Evolutionary conservation across 2,113 vertebrate genomes (phyloP), one percentile per base, ranked within the genome.

Genomic region (Anguilla rostrata): DNA sequence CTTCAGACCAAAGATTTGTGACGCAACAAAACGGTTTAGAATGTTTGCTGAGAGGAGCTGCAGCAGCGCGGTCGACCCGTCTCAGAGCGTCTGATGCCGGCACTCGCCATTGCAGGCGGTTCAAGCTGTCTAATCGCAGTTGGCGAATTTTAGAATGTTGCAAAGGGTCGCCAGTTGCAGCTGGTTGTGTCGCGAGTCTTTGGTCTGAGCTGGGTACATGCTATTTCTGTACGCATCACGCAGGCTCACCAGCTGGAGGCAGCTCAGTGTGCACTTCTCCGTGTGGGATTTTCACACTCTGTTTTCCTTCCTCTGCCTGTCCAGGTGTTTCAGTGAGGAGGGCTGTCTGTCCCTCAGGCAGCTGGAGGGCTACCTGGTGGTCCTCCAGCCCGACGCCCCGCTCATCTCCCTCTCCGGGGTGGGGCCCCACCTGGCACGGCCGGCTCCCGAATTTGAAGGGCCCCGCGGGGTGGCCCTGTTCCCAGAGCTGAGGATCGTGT

Each of bases 261-360:
- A 34, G 34, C 39, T 39, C 39, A 18, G 20, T 16, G 14, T 53
- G 43, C 11, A 1, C 8, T n/a, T 39, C 29, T 83, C 2, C 16
- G 11, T 57, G 2, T 57, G 5, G 49, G 18, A 84, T 78, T 79
- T 39, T 57, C 86, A 43, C 75, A 18, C 60, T n/a, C 39, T 20
- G 18, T 83, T 80, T 46, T 57, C 18, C 18, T 40, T 75, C 29
- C 3, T 86, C 20, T 39, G 18, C 78, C 85, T 39, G 84, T 6
- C 66, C 84, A 99, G 98, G 93, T 99, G 98, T 92, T 98, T 98
- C 95, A 99, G 96, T 6, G 98, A 99, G 90, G 98, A 99, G 91
- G 97, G 97, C 89, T 99, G 98, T 60, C 95, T 99, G 87, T 97
- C 98, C 79, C 97, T 99, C 85, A 97, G 97, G 0, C 97, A 97